Conservation (phyloP, 1,140 invertebrate genomes). For the Camponotus pennsylvanicus region DNA sequence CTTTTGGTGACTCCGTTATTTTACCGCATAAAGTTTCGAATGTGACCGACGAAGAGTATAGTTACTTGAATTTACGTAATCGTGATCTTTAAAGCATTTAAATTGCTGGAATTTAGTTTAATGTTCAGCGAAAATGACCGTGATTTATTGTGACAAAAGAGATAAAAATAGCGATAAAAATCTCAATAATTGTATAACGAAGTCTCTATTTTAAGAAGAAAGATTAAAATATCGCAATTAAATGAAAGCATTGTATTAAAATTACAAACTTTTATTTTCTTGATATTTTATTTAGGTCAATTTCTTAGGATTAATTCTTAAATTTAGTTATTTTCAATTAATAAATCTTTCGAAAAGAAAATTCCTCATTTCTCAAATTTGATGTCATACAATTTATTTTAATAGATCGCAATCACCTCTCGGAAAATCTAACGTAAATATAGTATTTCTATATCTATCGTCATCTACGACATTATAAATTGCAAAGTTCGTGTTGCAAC, state of each 20-base stretch:
- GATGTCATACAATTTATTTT: too few relatives aligned
- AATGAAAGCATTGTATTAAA: not conserved
- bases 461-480: slow-evolving; percentile 42
- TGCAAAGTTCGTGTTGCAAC: slow-evolving; percentile 30
- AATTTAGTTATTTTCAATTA: not conserved
- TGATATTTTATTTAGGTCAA: not conserved
- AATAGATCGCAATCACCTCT: too few relatives aligned
- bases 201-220: not conserved
- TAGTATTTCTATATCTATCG: not conserved
- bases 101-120: slow-evolving; percentile 43
- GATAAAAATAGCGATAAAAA: slow-evolving; percentile 20
- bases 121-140: not conserved
- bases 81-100: slow-evolving; percentile 39
- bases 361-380: too few relatives aligned
- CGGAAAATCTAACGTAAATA: not conserved
- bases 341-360: too few relatives aligned
- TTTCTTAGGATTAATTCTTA: not conserved
- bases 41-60: slow-evolving; percentile 50
- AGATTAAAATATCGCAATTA: not conserved
- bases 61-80: slow-evolving; percentile 53
- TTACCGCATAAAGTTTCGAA: slow-evolving; percentile 52
- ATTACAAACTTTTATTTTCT: not conserved
- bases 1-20: slow-evolving; percentile 51
- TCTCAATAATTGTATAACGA: not conserved
- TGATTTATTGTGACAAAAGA: slow-evolving; percentile 12